Conservation (phyloP, 2,797 vertebrate genomes). For the Thunnus albacares region DNA sequence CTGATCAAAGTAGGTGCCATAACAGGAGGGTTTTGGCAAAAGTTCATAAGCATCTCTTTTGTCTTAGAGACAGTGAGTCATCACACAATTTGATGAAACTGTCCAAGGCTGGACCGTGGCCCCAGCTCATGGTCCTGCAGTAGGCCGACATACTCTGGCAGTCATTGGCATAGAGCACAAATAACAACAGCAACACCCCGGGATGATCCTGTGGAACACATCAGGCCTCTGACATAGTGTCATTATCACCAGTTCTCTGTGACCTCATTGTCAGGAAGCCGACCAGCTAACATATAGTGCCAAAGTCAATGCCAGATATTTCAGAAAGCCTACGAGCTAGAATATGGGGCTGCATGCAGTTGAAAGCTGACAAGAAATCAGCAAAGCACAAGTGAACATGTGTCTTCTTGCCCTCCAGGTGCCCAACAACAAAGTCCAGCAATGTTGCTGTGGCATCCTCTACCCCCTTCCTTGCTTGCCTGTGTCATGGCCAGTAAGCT, state of each 20-base stretch:
- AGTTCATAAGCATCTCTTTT: not conserved
- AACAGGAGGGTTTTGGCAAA: not conserved
- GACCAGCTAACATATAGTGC: too few relatives aligned
- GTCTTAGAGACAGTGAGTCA: not conserved
- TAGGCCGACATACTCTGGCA: not conserved
- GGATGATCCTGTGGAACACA: slow-evolving; percentile 3
- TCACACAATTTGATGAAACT: not conserved
- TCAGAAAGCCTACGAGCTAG: too few relatives aligned
- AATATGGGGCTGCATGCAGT: too few relatives aligned
- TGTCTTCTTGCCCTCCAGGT: too few relatives aligned
- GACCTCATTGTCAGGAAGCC: not conserved
- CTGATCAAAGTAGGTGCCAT: too few relatives aligned
- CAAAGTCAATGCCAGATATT: too few relatives aligned
- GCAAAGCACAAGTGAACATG: too few relatives aligned
- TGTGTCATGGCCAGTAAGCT: too few relatives aligned
- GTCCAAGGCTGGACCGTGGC: not conserved
- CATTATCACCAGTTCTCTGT: slow-evolving; percentile 5
- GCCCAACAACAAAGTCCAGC: too few relatives aligned
- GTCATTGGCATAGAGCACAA: not conserved
- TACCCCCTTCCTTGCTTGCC: too few relatives aligned
- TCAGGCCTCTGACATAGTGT: not conserved
- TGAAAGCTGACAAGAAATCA: too few relatives aligned
- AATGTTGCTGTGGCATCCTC: too few relatives aligned
- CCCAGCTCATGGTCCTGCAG: not conserved
- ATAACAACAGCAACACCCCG: not conserved